Evolutionary conservation across 2,797 vertebrate genomes (phyloP).

Genomic region (Coregonus sp.): DNA sequence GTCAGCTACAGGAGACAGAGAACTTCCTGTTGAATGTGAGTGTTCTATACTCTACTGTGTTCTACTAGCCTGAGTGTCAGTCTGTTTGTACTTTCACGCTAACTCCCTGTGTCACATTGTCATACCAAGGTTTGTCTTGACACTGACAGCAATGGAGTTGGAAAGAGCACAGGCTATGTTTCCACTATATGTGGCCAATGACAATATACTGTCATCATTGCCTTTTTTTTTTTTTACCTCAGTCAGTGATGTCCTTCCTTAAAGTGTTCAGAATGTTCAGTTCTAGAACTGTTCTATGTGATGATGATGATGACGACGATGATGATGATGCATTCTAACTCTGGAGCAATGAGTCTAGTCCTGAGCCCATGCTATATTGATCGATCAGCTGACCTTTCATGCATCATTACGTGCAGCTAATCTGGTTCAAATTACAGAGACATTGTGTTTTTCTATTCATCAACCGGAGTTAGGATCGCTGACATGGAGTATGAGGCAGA

Average conservation of each 20-base stretch:
- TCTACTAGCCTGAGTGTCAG: not conserved
- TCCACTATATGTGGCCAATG: no score
- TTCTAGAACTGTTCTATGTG: not conserved
- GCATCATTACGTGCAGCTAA: slow-evolving; percentile 18
- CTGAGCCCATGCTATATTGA: not conserved
- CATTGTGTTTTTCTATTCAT: slow-evolving; percentile 18
- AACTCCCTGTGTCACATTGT: no score
- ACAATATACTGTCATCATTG: no score
- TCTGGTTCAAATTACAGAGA: slow-evolving; percentile 23
- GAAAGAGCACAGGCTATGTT: no score
- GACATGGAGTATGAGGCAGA: slow-evolving; percentile 7
- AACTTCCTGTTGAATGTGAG: slow-evolving; percentile 16
- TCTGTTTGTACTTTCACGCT: no score
- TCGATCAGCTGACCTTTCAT: slow-evolving; percentile 21
- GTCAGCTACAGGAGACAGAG: not conserved
- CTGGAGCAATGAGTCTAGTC: slow-evolving; percentile 13
- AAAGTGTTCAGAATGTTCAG: not conserved
- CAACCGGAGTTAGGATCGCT: slow-evolving; percentile 10
- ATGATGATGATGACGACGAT: not conserved
- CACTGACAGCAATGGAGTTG: no score
- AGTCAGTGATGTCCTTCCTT: not conserved
- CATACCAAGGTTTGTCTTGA: no score
- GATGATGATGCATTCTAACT: no score
- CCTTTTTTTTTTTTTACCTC: no score
- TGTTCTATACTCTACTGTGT: not conserved